Conservation (phyloP, 2,797 vertebrate genomes). For the Scolopax bukidnonensis region DNA sequence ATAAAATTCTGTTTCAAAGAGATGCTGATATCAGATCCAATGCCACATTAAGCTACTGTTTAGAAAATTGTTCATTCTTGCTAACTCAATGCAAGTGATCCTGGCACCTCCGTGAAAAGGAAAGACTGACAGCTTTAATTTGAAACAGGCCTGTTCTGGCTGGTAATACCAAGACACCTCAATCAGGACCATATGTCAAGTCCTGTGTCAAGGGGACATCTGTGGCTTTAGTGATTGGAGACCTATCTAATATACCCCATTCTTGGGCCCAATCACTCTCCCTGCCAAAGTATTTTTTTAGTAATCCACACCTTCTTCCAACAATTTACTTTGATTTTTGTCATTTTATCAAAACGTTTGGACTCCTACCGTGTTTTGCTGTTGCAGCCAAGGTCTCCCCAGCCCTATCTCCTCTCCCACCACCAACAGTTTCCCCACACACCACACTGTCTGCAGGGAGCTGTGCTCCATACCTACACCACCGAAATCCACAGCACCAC, state of each 20-base stretch:
- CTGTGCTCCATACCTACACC: background rate
- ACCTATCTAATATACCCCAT: background rate
- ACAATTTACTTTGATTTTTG: background rate
- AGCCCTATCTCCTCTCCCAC: background rate
- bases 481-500: background rate
- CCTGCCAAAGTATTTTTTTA: background rate
- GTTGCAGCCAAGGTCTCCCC: background rate
- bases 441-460: background rate
- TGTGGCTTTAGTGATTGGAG: background rate
- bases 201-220: accelerated
- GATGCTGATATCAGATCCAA: background rate
- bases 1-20: background rate
- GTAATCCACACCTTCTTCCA: background rate
- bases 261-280: background rate
- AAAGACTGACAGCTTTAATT: background rate
- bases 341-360: background rate
- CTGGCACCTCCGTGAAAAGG: background rate
- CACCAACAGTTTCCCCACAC: accelerated
- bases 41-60: background rate
- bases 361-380: background rate
- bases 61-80: background rate
- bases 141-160: background rate
- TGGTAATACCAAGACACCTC: background rate
- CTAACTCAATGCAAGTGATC: background rate
- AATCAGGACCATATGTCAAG: background rate